Evolutionary conservation across 2,113 vertebrate genomes (phyloP).

Genomic region (Romanogobio albipinnatus): DNA sequence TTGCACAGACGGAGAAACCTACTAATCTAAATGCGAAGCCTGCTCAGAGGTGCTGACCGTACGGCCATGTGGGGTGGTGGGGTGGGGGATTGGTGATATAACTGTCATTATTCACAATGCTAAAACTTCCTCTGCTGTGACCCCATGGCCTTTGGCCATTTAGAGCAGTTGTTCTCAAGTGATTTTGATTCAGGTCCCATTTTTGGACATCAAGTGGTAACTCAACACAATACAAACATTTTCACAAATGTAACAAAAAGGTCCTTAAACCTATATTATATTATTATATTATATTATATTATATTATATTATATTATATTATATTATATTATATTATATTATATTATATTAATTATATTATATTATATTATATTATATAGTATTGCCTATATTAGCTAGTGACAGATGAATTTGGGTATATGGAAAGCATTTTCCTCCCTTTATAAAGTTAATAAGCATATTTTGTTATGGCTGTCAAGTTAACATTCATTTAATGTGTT

Average conservation of each 20-base stretch:
- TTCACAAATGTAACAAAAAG: not conserved
- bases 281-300: no score
- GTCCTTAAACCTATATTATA: no score
- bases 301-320: no score
- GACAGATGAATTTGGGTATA: not conserved
- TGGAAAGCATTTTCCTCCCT: not conserved
- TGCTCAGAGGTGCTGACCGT: constrained; percentile 22
- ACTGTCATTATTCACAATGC: constrained; percentile 43
- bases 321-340: not conserved
- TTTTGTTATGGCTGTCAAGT: not conserved
- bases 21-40: constrained; percentile 34
- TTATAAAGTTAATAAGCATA: not conserved
- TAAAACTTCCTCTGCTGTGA: constrained; percentile 34
- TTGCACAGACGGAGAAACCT: constrained; percentile 37
- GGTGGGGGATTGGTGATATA: constrained; percentile 19
- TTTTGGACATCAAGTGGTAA: not conserved
- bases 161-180: not conserved
- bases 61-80: not conserved
- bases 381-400: no score
- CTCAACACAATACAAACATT: not conserved
- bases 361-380: not conserved
- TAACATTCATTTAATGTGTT: not conserved
- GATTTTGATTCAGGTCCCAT: not conserved
- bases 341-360: not conserved
- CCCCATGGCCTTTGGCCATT: constrained; percentile 31